Conservation (phyloP, 2,888 invertebrate species). For the Branchipolynoe longqiensis region DNA sequence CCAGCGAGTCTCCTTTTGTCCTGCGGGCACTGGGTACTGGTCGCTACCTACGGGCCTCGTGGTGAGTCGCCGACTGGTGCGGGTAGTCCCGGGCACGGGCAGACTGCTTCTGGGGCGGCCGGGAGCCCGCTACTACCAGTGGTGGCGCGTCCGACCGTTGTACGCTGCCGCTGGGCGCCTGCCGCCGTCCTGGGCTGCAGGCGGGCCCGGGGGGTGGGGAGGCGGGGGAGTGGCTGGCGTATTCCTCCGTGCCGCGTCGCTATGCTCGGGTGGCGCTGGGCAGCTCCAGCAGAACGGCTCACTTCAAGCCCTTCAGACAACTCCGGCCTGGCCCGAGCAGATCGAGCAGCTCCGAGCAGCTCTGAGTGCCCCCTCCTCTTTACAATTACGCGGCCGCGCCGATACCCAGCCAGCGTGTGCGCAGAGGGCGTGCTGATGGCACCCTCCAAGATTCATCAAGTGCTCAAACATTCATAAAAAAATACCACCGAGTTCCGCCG, state of each 20-base stretch:
- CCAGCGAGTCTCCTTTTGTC: no score
- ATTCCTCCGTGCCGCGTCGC: neutral
- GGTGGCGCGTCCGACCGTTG: no score
- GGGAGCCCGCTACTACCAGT: no score
- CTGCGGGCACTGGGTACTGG: no score
- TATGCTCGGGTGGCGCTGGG: no score
- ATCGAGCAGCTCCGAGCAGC: neutral
- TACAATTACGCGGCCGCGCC: neutral
- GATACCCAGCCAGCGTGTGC: conserved; percentile 4
- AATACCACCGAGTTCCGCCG: neutral
- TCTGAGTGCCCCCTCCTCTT: neutral
- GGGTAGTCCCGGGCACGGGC: neutral
- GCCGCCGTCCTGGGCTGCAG: neutral
- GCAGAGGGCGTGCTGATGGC: neutral
- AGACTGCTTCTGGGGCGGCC: neutral
- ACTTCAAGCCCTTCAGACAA: no score
- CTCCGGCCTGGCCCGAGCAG: neutral
- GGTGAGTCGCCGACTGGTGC: neutral
- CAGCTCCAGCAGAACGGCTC: no score
- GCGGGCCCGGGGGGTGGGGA: neutral
- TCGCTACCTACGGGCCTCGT: no score
- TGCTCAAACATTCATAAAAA: conserved; percentile 17
- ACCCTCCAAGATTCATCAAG: neutral
- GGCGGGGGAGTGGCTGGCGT: neutral
- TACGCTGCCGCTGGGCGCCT: neutral